Percentiles rank a stretch among this genome's conserved stretches.
Conservation (phyloP, 1,140 invertebrate genomes). For the Chironomus striatipennis region DNA sequence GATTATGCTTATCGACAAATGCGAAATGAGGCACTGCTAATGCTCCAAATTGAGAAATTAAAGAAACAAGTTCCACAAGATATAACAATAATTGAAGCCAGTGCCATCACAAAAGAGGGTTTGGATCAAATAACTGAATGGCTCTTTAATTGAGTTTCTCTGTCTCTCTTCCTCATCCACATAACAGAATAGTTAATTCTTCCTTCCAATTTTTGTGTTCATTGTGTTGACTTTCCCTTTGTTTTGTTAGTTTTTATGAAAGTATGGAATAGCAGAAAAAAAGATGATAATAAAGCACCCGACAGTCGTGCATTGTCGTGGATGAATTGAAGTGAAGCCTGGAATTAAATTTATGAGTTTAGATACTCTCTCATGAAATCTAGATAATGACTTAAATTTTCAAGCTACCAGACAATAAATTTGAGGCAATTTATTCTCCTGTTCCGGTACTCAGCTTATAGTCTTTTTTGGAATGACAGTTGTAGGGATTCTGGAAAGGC, state of each 20-base stretch:
- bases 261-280: background rate
- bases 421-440: constrained; percentile 8
- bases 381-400: constrained; percentile 5
- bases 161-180: background rate
- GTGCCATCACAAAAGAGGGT: constrained; percentile 60
- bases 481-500: too few species aligned
- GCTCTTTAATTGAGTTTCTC: constrained; percentile 36
- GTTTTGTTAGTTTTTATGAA: background rate
- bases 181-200: too few species aligned
- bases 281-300: background rate
- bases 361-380: background rate
- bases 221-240: background rate
- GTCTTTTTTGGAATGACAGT: too few species aligned
- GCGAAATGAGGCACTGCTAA: constrained; percentile 69
- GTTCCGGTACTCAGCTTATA: background rate
- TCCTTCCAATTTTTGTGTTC: too few species aligned
- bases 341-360: constrained; percentile 2
- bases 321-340: background rate
- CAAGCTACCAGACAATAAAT: background rate
- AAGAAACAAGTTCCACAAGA: constrained; percentile 54
- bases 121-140: constrained; percentile 55
- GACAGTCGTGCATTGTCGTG: background rate
- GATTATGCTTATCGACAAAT: constrained; percentile 73
- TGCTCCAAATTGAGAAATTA: constrained; percentile 57
- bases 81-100: constrained; percentile 59